Conservation (phyloP, 2,888 invertebrate genomes). For the Pyrgus malvae region DNA sequence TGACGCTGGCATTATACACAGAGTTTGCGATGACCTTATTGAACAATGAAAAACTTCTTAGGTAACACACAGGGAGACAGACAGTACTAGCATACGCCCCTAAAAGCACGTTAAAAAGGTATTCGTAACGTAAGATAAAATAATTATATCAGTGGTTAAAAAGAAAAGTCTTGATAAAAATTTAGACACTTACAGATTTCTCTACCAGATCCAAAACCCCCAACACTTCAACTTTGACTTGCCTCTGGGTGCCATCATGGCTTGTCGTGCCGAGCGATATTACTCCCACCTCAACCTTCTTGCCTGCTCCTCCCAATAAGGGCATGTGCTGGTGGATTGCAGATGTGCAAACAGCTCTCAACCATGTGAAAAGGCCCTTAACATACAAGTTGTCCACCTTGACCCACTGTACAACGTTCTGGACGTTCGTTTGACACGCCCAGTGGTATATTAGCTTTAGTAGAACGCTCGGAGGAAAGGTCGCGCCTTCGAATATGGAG, state of each 20-base stretch:
- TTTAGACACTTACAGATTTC: constrained; percentile 76
- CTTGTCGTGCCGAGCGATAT: constrained; percentile 94
- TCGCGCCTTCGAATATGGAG: constrained; percentile 92
- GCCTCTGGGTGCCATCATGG: constrained; percentile 87
- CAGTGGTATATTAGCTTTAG: constrained; percentile 94
- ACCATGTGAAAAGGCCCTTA: constrained; percentile 83
- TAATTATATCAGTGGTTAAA: no score
- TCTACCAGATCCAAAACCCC: constrained; percentile 90
- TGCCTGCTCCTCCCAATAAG: constrained; percentile 87
- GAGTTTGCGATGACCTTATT: no score
- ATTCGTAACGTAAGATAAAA: no score
- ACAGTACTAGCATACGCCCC: no score
- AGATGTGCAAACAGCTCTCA: constrained; percentile 89
- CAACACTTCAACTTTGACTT: constrained; percentile 93
- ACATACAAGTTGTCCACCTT: constrained; percentile 82
- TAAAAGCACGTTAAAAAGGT: no score
- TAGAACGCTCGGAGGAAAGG: constrained; percentile 91
- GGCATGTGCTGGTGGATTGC: constrained; percentile 90
- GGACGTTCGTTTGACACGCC: constrained; percentile 94
- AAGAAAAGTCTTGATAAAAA: no score
- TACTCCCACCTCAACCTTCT: constrained; percentile 90
- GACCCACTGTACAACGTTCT: constrained; percentile 95
- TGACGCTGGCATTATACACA: no score
- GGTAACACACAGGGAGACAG: no score
- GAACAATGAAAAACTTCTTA: no score